phyloP scores from a whole-genome alignment of 2,888 invertebrate species.

The Agrochola circellaris region DNA sequence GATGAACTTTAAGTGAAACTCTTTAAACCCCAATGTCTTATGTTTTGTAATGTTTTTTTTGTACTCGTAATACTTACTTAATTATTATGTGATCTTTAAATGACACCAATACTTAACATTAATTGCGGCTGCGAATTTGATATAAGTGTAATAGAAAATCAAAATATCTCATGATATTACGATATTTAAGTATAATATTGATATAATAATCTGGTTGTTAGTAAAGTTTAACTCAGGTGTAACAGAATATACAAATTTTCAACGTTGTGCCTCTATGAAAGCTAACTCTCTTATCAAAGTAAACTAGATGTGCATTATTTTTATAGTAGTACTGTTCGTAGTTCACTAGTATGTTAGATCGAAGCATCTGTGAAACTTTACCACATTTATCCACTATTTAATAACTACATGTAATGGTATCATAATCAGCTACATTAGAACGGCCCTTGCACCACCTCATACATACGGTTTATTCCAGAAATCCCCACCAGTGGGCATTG shows the following conservation, averaged over 20 bases:
- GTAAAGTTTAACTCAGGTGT: slow-evolving; percentile 33
- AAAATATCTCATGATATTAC: slow-evolving; percentile 37
- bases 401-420: slow-evolving; percentile 20
- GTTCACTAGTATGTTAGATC: slow-evolving; percentile 6
- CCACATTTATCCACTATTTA: slow-evolving; percentile 12
- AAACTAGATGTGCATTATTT: slow-evolving; percentile 58
- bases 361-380: slow-evolving; percentile 1
- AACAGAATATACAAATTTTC: slow-evolving; percentile 40
- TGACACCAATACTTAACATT: slow-evolving; percentile 40
- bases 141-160: slow-evolving; percentile 26
- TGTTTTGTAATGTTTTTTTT: slow-evolving; percentile 21
- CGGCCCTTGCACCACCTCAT: slow-evolving; percentile 62
- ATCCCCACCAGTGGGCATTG: no score
- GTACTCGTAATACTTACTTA: slow-evolving; percentile 32
- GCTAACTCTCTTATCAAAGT: slow-evolving; percentile 39
- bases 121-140: slow-evolving; percentile 26
- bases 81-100: slow-evolving; percentile 45
- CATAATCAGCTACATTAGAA: slow-evolving; percentile 27
- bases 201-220: slow-evolving; percentile 28
- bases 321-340: slow-evolving; percentile 43
- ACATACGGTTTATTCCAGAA: no score
- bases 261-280: slow-evolving; percentile 59
- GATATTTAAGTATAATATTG: slow-evolving; percentile 39
- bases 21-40: slow-evolving; percentile 29
- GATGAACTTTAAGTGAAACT: slow-evolving; percentile 18